Evolutionary conservation across 2,113 vertebrate genomes (phyloP).

Genomic region (Nesospiza acunhae): DNA sequence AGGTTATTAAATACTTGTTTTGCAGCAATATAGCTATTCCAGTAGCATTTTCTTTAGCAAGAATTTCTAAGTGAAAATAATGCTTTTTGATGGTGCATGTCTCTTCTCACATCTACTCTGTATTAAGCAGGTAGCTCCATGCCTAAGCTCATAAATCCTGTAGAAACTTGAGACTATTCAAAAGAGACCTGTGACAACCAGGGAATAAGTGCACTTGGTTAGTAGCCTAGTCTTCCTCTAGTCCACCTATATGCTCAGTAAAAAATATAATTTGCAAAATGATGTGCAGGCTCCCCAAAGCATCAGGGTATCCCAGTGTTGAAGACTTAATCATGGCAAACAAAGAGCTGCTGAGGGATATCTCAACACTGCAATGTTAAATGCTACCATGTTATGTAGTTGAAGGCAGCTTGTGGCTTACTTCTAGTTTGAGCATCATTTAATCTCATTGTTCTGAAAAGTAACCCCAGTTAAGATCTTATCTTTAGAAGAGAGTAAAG

Average conservation of each 20-base stretch:
- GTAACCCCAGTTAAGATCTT: not conserved
- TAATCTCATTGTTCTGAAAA: not conserved
- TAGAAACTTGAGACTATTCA: not conserved
- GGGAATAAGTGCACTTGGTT: not conserved
- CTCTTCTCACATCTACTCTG: not conserved
- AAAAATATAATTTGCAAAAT: not conserved
- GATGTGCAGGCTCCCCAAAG: not conserved
- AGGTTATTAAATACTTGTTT: not conserved
- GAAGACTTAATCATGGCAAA: not conserved
- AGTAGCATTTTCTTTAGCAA: not conserved
- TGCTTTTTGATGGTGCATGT: not conserved
- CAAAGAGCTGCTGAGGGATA: not conserved
- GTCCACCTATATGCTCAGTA: not conserved
- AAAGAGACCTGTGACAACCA: not conserved
- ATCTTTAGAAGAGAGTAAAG: not conserved
- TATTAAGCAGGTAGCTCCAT: not conserved
- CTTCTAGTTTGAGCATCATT: not conserved
- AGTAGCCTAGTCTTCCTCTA: not conserved
- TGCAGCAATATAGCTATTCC: not conserved
- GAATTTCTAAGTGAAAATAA: not conserved
- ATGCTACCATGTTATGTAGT: not conserved
- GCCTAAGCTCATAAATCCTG: not conserved
- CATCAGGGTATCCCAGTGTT: not conserved
- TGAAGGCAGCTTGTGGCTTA: not conserved
- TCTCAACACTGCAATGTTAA: not conserved